Conservation (phyloP, 1,140 invertebrate species). For the Euglossa dilemma region DNA sequence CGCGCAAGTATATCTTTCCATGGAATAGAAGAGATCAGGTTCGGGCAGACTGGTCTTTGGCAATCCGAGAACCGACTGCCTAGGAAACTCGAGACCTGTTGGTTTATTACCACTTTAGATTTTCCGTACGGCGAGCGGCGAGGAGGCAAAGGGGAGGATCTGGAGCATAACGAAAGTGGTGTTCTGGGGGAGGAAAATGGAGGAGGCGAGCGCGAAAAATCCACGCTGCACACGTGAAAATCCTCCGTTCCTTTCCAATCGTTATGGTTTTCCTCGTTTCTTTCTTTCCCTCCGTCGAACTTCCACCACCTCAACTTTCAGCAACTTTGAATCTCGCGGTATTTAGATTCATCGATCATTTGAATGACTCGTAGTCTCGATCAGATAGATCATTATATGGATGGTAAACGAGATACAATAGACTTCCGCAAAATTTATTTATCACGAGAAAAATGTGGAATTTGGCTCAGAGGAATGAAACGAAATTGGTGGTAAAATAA, state of each 20-base stretch:
- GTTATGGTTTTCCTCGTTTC: neutral
- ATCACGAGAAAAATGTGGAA: too few species aligned
- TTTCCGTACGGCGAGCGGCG: conserved; percentile 20
- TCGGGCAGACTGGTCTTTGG: conserved; percentile 2
- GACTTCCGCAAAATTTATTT: too few species aligned
- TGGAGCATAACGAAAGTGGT: conserved; percentile 45
- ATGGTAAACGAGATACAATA: too few species aligned
- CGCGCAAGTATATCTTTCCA: conserved; percentile 12
- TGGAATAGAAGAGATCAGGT: neutral
- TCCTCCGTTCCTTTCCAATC: neutral
- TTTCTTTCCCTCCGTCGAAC: too few species aligned
- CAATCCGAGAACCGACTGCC: conserved; percentile 43
- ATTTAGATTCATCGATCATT: too few species aligned
- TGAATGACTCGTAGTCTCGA: too few species aligned
- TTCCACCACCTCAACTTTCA: too few species aligned
- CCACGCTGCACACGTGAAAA: neutral
- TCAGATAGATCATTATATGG: too few species aligned
- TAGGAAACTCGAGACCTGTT: conserved; percentile 18
- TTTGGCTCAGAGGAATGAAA: too few species aligned
- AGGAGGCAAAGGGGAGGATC: conserved; percentile 25
- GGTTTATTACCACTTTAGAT: conserved; percentile 53
- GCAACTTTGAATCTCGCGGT: too few species aligned
- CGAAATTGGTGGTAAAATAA: too few species aligned
- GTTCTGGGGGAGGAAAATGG: conserved; percentile 19
- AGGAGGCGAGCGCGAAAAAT: neutral